phyloP scores from a whole-genome alignment of 2,888 invertebrate species.

The Eupithecia abbreviata region DNA sequence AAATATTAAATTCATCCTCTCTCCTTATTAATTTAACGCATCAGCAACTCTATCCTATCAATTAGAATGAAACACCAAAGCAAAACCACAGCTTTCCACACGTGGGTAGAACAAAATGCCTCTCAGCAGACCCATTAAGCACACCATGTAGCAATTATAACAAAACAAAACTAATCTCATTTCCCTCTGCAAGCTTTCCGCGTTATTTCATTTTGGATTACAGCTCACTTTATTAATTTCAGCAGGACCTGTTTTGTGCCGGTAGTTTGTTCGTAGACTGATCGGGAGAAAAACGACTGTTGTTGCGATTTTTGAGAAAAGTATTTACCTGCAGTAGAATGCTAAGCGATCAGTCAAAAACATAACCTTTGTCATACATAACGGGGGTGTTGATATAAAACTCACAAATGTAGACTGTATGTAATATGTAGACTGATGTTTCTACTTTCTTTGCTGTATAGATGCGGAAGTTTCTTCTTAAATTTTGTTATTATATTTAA shows the following conservation, averaged over 20 bases:
- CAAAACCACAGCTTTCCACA: not conserved
- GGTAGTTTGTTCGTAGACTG: constrained; percentile 3
- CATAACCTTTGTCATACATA: no score
- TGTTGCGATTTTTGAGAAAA: not conserved
- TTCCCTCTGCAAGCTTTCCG: constrained; percentile 47
- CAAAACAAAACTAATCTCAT: constrained; percentile 47
- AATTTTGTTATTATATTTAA: no score
- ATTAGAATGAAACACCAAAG: not conserved
- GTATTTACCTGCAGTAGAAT: not conserved
- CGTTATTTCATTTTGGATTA: constrained; percentile 68
- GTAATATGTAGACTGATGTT: no score
- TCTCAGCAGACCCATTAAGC: constrained; percentile 40
- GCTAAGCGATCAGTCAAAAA: not conserved
- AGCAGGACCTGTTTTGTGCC: constrained; percentile 3
- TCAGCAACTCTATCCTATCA: not conserved
- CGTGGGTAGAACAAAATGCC: not conserved
- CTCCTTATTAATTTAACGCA: not conserved
- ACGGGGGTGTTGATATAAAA: no score
- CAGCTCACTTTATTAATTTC: constrained; percentile 62
- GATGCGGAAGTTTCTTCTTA: no score
- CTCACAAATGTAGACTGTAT: no score
- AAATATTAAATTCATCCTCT: no score
- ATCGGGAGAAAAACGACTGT: not conserved
- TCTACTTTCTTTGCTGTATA: no score
- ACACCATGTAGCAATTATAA: constrained; percentile 45